phyloP scores from a whole-genome alignment of 2,797 vertebrate genomes.

The Syndactyla subalaris region DNA sequence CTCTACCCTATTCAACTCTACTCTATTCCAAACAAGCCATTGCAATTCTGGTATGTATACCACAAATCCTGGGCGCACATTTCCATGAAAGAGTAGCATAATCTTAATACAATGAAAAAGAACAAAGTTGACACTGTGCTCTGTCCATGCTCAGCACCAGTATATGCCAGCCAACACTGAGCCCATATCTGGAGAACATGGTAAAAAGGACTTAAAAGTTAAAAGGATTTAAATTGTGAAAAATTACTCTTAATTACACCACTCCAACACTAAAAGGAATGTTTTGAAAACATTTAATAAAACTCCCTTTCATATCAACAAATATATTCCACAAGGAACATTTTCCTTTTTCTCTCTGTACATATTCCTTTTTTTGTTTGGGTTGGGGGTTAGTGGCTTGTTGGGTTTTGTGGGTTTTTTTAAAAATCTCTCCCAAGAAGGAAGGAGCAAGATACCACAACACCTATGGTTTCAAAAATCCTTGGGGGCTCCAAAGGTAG shows the following conservation, averaged over 20 bases:
- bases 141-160: background rate
- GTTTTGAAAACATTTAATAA: background rate
- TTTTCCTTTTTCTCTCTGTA: background rate
- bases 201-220: background rate
- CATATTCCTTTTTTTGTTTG: background rate
- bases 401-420: background rate
- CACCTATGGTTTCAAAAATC: background rate
- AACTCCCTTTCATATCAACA: background rate
- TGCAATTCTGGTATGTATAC: rapidly evolving
- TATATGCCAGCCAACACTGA: rapidly evolving
- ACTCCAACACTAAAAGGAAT: background rate
- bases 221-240: background rate
- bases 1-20: rapidly evolving
- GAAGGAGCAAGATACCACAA: background rate
- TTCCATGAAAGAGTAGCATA: background rate
- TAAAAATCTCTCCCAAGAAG: background rate
- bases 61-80: rapidly evolving
- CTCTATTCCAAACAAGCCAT: background rate
- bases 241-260: background rate
- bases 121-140: rapidly evolving
- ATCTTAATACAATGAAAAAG: background rate
- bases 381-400: background rate
- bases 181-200: rapidly evolving
- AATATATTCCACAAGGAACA: background rate
- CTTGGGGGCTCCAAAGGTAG: background rate